Conservation (phyloP, 2,888 invertebrate genomes). For the Reticulitermes lucifugus region DNA sequence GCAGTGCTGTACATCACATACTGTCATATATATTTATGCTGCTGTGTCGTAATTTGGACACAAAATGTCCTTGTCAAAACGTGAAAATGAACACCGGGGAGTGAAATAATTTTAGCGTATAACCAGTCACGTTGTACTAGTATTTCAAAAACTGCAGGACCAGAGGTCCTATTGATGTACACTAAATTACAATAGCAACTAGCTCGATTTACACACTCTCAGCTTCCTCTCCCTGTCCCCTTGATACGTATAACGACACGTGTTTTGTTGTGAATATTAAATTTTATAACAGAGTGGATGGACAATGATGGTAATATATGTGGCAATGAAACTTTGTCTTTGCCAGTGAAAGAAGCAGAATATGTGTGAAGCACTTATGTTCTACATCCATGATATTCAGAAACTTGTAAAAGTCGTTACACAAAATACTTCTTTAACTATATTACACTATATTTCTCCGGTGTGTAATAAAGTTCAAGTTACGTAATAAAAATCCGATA, state of each 20-base stretch:
- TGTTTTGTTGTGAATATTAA: background rate
- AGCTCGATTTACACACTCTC: background rate
- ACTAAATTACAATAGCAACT: background rate
- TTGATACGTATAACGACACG: background rate
- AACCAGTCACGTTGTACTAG: slow-evolving; percentile 1
- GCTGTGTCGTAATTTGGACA: slow-evolving; percentile 1
- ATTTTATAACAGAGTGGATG: no score
- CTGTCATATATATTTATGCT: background rate
- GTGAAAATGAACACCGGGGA: background rate
- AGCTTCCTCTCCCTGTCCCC: background rate
- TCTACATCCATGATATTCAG: no score
- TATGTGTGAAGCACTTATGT: no score
- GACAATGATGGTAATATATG: no score
- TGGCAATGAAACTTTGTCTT: no score
- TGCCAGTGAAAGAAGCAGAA: no score
- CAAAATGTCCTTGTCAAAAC: background rate
- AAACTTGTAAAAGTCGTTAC: no score
- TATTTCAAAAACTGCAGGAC: background rate
- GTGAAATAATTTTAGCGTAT: background rate
- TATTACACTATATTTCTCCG: no score
- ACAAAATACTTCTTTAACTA: no score
- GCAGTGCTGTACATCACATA: no score
- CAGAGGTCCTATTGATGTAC: background rate
- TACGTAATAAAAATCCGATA: no score
- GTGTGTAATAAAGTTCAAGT: no score